Base-by-base conservation (phyloP, 1,140 invertebrate species). In the Leptonema lineaticorne region DNA sequence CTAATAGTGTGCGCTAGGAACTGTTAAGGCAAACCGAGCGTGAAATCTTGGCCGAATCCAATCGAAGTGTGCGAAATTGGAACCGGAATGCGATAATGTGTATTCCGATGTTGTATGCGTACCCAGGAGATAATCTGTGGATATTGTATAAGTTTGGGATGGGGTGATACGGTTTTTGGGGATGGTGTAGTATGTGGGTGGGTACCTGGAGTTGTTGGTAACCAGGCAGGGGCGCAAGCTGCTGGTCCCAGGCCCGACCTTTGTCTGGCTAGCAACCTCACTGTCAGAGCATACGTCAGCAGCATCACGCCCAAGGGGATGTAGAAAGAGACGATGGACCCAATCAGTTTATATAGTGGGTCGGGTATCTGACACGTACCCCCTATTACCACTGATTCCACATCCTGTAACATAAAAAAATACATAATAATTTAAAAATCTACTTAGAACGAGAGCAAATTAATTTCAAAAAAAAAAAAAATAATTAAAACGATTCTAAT, bases 271-370 rank as follows among this genome's bases (percentile, higher is more conserved):
- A 96, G 81, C 3, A 96, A 82, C 59, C 90, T 84, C 1, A 97
- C 92, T 0, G 96, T 98, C 58, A 97, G 84, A 2, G 92, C 89
- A 75, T 97, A 98, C 1, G 95, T 97, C 29, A 95, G 82, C 74
- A 97, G 82, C 95, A 98, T 98, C 50, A 98, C 94, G 7, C 90
- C 84, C 37, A 99, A 84, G 2, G 96, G 96, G 69, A 98, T 94
- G 82, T 97, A 97, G 81, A 99, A 99, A 72, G 94, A 95, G 72
- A 97, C 89, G 73, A 97, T 90, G 37, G 94, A 96, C 14, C 94
- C 95, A 73, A 96, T 94, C 67, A 96, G 86, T 77, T 95, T 93
- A 83, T 95, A 96, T 2, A 93, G 82, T 0, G 92, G 91, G 78
- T 94, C 92, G 0, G 92, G 92, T 74, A 94, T 93, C 78, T 92